Percentiles rank a stretch among this genome's conserved stretches.
phyloP scores from a whole-genome alignment of 2,797 vertebrate species.

The Anguilla pacifica region DNA sequence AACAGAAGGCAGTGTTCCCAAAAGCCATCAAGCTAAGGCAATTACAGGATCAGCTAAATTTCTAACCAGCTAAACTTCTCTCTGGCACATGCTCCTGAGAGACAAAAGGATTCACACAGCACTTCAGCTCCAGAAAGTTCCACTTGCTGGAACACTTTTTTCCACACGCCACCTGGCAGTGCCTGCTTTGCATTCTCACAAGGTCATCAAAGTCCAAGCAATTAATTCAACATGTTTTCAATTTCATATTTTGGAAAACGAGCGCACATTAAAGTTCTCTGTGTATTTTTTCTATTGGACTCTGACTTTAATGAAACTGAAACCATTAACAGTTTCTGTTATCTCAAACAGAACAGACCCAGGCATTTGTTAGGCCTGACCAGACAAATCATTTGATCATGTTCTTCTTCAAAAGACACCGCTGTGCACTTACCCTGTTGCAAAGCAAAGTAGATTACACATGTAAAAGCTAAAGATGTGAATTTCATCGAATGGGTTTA shows the following conservation, averaged over 20 bases:
- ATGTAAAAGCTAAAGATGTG: slow-evolving; percentile 11
- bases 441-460: slow-evolving; percentile 14
- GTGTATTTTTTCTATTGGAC: not conserved
- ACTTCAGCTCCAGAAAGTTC: not conserved
- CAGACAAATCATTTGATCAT: slow-evolving; percentile 17
- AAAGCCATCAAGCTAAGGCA: not conserved
- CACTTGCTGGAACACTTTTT: not conserved
- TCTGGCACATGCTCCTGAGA: not conserved
- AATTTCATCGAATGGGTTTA: slow-evolving; percentile 2
- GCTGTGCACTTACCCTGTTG: slow-evolving; percentile 1
- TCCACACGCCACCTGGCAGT: not conserved
- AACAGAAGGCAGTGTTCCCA: not conserved
- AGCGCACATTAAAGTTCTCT: not conserved
- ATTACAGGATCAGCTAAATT: not conserved
- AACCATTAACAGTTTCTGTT: not conserved
- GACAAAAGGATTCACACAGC: not conserved
- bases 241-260: slow-evolving; percentile 6
- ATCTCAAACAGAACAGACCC: slow-evolving; percentile 20
- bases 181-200: not conserved
- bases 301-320: slow-evolving; percentile 12
- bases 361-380: not conserved
- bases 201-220: not conserved
- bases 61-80: not conserved
- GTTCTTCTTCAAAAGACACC: not conserved
- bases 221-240: slow-evolving; percentile 7